A percentile compares a stretch with the other conserved stretches of the same genome.
Evolutionary conservation across 2,797 vertebrate species (phyloP).

Genomic region (Allobates femoralis): DNA sequence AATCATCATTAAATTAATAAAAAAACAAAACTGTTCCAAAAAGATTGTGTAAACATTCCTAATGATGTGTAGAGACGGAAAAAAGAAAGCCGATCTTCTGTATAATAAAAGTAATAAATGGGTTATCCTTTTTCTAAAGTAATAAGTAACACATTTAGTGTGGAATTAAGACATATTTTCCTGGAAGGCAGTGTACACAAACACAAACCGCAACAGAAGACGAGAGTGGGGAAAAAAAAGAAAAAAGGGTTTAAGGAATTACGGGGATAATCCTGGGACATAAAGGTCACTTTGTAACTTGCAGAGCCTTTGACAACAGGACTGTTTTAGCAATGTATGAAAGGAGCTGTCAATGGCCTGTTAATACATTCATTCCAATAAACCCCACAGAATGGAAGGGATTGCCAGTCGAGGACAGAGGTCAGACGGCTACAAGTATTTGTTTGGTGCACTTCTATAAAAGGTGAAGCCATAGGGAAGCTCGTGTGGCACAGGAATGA

Average conservation of each 20-base stretch:
- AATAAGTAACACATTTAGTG: slow-evolving; percentile 51
- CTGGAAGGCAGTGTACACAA: slow-evolving; percentile 47
- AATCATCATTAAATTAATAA: background rate
- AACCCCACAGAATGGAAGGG: slow-evolving; percentile 58
- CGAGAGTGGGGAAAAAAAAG: background rate
- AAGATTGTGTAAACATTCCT: background rate
- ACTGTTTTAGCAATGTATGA: slow-evolving; percentile 58
- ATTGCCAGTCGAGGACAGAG: slow-evolving; percentile 55
- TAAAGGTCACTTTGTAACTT: slow-evolving; percentile 58
- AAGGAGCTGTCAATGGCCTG: slow-evolving; percentile 63
- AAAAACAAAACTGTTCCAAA: background rate
- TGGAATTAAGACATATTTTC: slow-evolving; percentile 23
- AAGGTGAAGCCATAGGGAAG: slow-evolving; percentile 62
- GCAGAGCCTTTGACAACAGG: slow-evolving; percentile 61
- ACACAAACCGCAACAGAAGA: slow-evolving; percentile 43
- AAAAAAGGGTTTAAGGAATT: slow-evolving; percentile 58
- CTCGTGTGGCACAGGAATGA: slow-evolving; percentile 60
- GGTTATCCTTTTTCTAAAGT: slow-evolving; percentile 14
- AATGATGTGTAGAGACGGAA: background rate
- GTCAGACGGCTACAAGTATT: slow-evolving; percentile 60
- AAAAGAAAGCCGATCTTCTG: slow-evolving; percentile 21
- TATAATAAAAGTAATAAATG: slow-evolving; percentile 28
- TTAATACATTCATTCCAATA: slow-evolving; percentile 64
- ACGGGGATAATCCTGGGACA: slow-evolving; percentile 60
- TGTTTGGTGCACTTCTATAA: slow-evolving; percentile 59